These are phyloP conservation scores for Pangasius macronema DNA, from an alignment of 2,797 vertebrate species.

Conservation along the genomic window DNA sequence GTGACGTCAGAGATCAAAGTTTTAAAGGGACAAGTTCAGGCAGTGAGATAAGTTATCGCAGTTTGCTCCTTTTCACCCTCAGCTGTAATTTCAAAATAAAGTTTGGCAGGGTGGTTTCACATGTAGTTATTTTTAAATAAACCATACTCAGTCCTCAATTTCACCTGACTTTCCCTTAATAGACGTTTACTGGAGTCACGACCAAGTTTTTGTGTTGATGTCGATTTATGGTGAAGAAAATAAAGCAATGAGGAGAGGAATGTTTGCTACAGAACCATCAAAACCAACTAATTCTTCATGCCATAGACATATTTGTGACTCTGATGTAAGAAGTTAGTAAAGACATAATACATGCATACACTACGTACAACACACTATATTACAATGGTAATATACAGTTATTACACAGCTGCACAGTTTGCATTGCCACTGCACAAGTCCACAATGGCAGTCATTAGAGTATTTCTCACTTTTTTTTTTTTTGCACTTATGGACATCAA, in stretches of 20 bases:
- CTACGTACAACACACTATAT: neutral
- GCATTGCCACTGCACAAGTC: neutral
- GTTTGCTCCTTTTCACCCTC: neutral
- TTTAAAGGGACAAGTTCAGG: slow-evolving; percentile 8
- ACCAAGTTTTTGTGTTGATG: too few relatives aligned
- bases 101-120: neutral
- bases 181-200: too few relatives aligned
- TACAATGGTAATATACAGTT: neutral
- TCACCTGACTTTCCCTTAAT: too few relatives aligned
- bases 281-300: neutral
- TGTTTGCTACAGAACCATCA: neutral
- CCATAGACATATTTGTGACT: neutral
- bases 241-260: neutral
- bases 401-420: too few relatives aligned
- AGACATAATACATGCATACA: neutral
- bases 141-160: too few relatives aligned
- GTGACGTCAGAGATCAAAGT: slow-evolving; percentile 12
- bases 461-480: neutral
- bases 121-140: neutral
- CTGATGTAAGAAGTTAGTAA: neutral
- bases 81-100: neutral
- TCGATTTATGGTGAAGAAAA: too few relatives aligned
- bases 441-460: neutral
- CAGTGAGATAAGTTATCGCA: neutral
- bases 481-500: neutral